Base-by-base conservation (phyloP, 1,140 invertebrate genomes). In the Drosophila pallidifrons region DNA sequence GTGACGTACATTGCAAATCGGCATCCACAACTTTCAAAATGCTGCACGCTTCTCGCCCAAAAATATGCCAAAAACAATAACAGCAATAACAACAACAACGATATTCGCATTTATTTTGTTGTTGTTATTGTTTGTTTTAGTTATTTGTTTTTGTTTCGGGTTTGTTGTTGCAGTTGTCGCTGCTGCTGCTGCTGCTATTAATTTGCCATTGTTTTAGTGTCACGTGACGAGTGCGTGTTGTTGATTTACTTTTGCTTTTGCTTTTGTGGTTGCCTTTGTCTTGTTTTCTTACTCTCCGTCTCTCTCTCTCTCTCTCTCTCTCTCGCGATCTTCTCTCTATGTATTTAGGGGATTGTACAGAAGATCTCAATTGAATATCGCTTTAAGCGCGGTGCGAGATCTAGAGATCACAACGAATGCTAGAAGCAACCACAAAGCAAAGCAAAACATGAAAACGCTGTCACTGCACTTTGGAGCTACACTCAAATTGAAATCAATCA, bases 21-120 rank as follows among this genome's bases (percentile, higher is more conserved):
- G 28, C 61, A 55, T 57, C 43, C 15, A 25, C 20, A 49, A 35
- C 57, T 74, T 71, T 79, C 70, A 75, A 81, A 61, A 47, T 5
- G 76, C 66, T 65, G 71, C 80, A 68, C 75, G 54, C 66, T 61
- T 60, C 57, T 52, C 28, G 47, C 15, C 38, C 45, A 55, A 38
- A 58, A 38, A 58, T 60, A 16, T 47, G 49, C 28, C 49, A 30
- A 52, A 52, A 7, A 52, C 20, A 7, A 38, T 1, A 38, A 38
- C 35, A 7, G 30, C 20, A 7, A 38, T 1, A 2, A 38, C 35
- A 20, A 47, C 45, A 46, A n/a, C 13, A 20, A 16, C 3, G 5
- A 20, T 3, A 47, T 8, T 47, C 35, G 8, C 35, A 47, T 47
- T 52, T 45, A 45, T 5, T 41, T 52, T 60, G 25, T 52, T 69